phyloP scores from a whole-genome alignment of 2,797 vertebrate genomes.

The Bradypodion ventrale region DNA sequence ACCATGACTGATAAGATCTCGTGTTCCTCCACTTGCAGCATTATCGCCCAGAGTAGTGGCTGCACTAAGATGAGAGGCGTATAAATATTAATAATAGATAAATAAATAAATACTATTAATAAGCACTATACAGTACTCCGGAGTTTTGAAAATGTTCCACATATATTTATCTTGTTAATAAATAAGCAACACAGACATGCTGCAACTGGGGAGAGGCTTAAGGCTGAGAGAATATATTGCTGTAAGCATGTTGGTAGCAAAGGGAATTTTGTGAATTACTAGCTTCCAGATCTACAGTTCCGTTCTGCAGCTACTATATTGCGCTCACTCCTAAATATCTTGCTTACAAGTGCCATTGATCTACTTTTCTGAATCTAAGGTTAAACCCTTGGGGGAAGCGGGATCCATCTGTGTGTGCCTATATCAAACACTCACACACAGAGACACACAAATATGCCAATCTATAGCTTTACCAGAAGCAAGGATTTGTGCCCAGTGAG shows the following conservation, averaged over 20 bases:
- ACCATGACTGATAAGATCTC: not conserved
- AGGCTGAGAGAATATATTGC: not conserved
- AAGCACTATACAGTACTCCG: not conserved
- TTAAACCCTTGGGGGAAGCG: not conserved
- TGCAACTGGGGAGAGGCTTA: not conserved
- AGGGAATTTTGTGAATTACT: not conserved
- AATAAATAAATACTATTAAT: too few species aligned
- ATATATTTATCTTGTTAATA: not conserved
- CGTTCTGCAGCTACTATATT: not conserved
- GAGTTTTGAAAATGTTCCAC: not conserved
- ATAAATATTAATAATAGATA: too few species aligned
- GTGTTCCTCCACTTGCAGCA: not conserved
- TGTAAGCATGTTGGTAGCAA: not conserved
- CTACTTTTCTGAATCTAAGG: not conserved
- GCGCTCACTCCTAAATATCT: not conserved
- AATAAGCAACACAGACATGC: not conserved
- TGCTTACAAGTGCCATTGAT: not conserved
- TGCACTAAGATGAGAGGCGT: too few species aligned
- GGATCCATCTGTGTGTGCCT: not conserved
- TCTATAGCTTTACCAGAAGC: conserved; percentile 58
- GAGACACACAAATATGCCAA: conserved; percentile 43
- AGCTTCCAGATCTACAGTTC: not conserved
- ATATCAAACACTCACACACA: not conserved
- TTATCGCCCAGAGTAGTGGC: too few species aligned
- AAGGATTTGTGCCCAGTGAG: conserved; percentile 61